Base-by-base conservation (phyloP, 2,888 invertebrate genomes). In the Lottia gigantea region DNA sequence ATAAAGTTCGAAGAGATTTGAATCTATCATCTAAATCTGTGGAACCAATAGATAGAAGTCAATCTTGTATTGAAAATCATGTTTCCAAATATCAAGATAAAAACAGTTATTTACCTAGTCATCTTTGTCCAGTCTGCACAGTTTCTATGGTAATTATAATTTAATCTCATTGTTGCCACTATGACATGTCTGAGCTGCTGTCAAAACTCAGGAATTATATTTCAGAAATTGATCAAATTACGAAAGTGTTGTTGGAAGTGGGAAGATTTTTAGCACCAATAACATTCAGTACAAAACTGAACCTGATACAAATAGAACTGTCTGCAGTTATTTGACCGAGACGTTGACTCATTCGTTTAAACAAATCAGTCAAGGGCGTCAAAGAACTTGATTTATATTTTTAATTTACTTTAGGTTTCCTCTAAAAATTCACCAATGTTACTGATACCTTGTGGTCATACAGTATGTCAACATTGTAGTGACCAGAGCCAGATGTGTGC, bases 361-460 rank as follows among this genome's bases (percentile, higher is more conserved):
- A 31, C 31, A 31, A 31, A 6, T 2, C 31, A 31, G 3, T 3
- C 2, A 31, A 31, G 2, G 6, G n/a, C n/a, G n/a, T n/a, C n/a
- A n/a, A n/a, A n/a, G n/a, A n/a, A n/a, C n/a, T n/a, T n/a, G n/a
- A n/a, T n/a, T n/a, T n/a, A 31, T 31, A 31, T 31, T 31, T 31
- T 31, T 6, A 40, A 8, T 66, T 15, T 62, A 31, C 74, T 71
- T 12, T 71, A 83, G 83, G 62, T 79, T 26, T 71, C 78, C 12
- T 74, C 81, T 19, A 68, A 74, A 15, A 65, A 74, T 66, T 73
- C 71, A 2, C 81, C 83, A 2, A 75, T 80, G 74, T 71, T 82
- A 66, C 69, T 81, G 67, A 80, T 80, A 31, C 83, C 83, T 11
- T 83, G 83, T 76, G 83, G 81, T n/a, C 83, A 83, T 70, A 81